Base-by-base conservation (phyloP, 1,140 invertebrate genomes). In the Pomacea maculata region DNA sequence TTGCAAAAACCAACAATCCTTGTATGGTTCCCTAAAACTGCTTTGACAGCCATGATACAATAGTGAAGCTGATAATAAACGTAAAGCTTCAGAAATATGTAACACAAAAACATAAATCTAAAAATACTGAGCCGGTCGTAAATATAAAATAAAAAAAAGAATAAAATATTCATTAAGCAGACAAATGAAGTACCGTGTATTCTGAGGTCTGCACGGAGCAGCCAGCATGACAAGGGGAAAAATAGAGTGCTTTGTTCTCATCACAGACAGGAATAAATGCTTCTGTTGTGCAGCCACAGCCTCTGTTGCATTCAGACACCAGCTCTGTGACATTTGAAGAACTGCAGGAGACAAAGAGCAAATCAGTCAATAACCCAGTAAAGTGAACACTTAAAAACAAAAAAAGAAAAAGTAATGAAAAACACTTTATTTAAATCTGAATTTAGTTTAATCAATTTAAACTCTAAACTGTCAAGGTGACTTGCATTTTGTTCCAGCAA, bases 161-260 rank as follows among this genome's bases (percentile, higher is more conserved):
- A 25, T 0, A 45, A 45, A 45, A 6, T 45, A 45, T 45, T 45
- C 34, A 45, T 45, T 45, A 45, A 45, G 34, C 6, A 45, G 34
- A 6, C 34, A 45, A 45, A n/a, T 19, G 55, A 64, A 71, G 54
- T 75, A 80, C 81, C 57, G 81, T 75, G 74, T 73, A 73, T 75
- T 73, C 82, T 55, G 21, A 71, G 21, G 74, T 61, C 34, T 79
- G 25, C 11, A n/a, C 21, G 15, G 54, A 95, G 91, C 97, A 98
- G 19, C 97, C 97, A 67, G 97, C 97, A 92, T 97, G 96, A 91
- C 97, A 98, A 11, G 97, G 96, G 64, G 95, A 95, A 87, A 95
- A 96, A 92, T 97, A 98, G 7, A 96, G 97, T 70, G 97, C 93
- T 15, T 97, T 96, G 67, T 90, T 86, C 11, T 84, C 79, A 25